Evolutionary conservation across 2,113 vertebrate species (phyloP).

Genomic region (Myiagra hebetior): DNA sequence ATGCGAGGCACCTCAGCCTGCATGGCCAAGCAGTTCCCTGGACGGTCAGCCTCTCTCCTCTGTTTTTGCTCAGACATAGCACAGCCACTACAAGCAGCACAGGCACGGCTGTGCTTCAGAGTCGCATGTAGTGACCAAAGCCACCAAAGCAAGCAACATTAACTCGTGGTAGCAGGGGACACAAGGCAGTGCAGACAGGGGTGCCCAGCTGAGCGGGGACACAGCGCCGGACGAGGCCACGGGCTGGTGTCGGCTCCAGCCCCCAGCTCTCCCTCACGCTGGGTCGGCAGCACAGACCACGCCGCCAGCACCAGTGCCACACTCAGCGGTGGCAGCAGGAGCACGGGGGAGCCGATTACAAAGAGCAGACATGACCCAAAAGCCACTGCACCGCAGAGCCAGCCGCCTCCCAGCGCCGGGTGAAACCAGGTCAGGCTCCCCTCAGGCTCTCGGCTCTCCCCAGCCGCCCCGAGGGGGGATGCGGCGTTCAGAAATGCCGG

Average conservation of each 20-base stretch:
- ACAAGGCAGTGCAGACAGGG: not conserved
- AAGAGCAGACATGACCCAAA: not conserved
- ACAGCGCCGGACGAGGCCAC: fast-evolving
- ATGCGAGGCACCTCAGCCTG: not conserved
- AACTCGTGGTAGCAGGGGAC: fast-evolving
- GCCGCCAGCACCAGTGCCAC: fast-evolving
- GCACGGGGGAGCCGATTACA: fast-evolving
- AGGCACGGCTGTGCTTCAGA: not conserved
- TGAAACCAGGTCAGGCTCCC: not conserved
- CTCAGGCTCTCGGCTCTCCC: not conserved
- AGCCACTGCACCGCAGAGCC: fast-evolving
- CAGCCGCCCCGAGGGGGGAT: fast-evolving
- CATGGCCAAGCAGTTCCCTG: not conserved
- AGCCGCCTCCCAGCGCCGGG: not conserved
- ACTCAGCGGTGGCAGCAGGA: fast-evolving
- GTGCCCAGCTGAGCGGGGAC: fast-evolving
- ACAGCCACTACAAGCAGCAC: not conserved
- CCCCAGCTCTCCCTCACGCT: fast-evolving
- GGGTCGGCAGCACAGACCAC: not conserved
- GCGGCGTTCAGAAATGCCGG: not conserved
- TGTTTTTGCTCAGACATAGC: not conserved
- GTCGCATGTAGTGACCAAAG: fast-evolving
- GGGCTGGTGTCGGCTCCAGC: not conserved
- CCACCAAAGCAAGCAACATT: not conserved
- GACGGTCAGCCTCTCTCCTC: not conserved